These are phyloP conservation scores for Clostera curtula DNA, from an alignment of 2,888 invertebrate species.

Conservation along the genomic window DNA sequence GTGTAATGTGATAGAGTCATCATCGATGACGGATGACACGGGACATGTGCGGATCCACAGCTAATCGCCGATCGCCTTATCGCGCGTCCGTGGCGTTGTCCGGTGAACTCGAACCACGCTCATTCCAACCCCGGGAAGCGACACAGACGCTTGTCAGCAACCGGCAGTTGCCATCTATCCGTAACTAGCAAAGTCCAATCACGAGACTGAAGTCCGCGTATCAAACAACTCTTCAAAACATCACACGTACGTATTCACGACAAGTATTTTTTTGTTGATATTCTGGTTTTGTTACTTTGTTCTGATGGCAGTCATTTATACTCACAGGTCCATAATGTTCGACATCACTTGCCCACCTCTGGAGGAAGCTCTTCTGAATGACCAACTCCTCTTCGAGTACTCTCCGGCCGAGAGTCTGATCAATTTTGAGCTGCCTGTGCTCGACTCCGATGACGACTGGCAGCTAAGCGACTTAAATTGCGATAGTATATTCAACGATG, in stretches of 20 bases:
- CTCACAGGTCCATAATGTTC: constrained; percentile 51
- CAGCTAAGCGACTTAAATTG: constrained; percentile 52
- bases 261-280: constrained; percentile 1
- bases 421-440: constrained; percentile 57
- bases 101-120: constrained; percentile 39
- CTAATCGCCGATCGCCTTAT: constrained; percentile 65
- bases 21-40: constrained; percentile 17
- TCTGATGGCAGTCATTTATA: constrained; percentile 4
- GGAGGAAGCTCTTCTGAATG: constrained; percentile 52
- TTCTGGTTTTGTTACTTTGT: background rate
- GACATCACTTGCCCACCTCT: constrained; percentile 42
- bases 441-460: constrained; percentile 48
- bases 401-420: constrained; percentile 64
- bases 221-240: background rate
- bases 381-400: constrained; percentile 57
- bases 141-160: constrained; percentile 39
- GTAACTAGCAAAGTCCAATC: constrained; percentile 5
- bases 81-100: constrained; percentile 56
- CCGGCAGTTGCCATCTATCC: constrained; percentile 4
- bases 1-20: constrained; percentile 19
- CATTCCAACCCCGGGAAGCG: constrained; percentile 51
- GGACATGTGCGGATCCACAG: constrained; percentile 43
- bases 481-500: constrained; percentile 54
- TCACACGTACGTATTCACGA: constrained; percentile 1
- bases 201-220: constrained; percentile 10